Conservation (phyloP, 2,888 invertebrate genomes). For the Acronicta alni region DNA sequence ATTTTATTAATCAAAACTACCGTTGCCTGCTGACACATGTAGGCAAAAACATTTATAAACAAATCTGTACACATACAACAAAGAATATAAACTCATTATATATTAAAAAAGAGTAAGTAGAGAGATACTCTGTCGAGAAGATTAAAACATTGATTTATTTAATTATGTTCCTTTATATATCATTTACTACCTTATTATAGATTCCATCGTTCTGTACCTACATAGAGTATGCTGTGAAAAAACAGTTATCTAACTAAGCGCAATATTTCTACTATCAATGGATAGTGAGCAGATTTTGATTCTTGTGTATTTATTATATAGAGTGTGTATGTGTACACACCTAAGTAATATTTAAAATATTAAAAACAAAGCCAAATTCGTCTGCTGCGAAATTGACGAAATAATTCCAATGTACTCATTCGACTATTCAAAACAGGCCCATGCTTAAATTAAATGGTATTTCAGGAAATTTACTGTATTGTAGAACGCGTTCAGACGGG, state of each 20-base stretch:
- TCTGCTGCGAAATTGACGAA: too few relatives aligned
- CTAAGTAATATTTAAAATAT: too few relatives aligned
- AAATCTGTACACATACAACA: constrained; percentile 34
- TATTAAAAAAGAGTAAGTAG: constrained; percentile 12
- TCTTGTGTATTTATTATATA: too few relatives aligned
- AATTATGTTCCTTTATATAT: constrained; percentile 12
- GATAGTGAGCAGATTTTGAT: too few relatives aligned
- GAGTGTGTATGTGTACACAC: too few relatives aligned
- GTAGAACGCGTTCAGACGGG: neutral
- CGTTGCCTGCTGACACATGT: constrained; percentile 21
- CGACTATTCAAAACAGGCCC: too few relatives aligned
- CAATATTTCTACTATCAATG: too few relatives aligned
- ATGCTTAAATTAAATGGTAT: too few relatives aligned
- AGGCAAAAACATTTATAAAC: constrained; percentile 43
- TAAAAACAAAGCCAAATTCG: too few relatives aligned
- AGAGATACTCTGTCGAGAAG: constrained; percentile 8
- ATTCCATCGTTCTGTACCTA: neutral
- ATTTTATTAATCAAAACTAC: constrained; percentile 55
- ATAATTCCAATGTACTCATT: too few relatives aligned
- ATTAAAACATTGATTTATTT: constrained; percentile 1
- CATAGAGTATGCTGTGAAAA: constrained; percentile 5
- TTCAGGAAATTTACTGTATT: constrained; percentile 19
- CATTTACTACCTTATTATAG: constrained; percentile 2
- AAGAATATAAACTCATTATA: constrained; percentile 18
- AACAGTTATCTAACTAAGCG: neutral